Evolutionary conservation across 1,140 invertebrate species (phyloP), one percentile per base, ranked within the genome.

Genomic region (Drosophila lini): DNA sequence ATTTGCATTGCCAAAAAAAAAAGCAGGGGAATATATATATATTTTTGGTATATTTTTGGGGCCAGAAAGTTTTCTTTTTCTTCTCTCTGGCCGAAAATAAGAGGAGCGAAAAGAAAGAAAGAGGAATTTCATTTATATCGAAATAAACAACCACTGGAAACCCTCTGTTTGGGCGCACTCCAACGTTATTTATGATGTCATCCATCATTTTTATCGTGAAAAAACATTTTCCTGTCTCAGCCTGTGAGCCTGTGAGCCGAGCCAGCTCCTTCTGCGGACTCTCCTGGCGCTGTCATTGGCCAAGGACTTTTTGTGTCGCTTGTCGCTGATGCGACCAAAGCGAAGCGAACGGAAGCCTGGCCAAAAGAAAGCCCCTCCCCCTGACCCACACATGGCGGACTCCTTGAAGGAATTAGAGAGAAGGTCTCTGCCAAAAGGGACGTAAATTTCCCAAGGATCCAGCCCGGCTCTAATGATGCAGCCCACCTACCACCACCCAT

Each of bases 191-290:
- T 91, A 91, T 91, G 90, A 90, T 91, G 79, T 91, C 90, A 91
- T 91, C 77, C 90, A 91, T 91, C 90, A 91, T 91, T 91, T 91
- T 91, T 91, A 91, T 91, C 90, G 90, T 89, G 78, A 91, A 91
- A 91, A 88, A 91, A 91, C 86, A 86, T 91, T 91, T 91, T 91
- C 90, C 90, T 91, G 90, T 91, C 90, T 90, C 86, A 90, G 74
- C 78, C 76, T 86, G 75, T 79, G 82, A 76, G 78, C 65, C 40
- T 45, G 42, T 22, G 58, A 42, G 52, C 50, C 63, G 19, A 44
- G 61, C 50, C 44, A 41, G 74, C 58, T 81, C 68, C 81, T 74
- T 58, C 71, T 67, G 60, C 60, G 34, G 70, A 22, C 64, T 59
- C 64, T 59, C 67, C 67, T 55, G 71, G 65, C 70, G 55, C 79